Percentiles rank a stretch among this genome's conserved stretches.
Conservation (phyloP, 2,113 vertebrate genomes). For the Laterallus jamaicensis region DNA sequence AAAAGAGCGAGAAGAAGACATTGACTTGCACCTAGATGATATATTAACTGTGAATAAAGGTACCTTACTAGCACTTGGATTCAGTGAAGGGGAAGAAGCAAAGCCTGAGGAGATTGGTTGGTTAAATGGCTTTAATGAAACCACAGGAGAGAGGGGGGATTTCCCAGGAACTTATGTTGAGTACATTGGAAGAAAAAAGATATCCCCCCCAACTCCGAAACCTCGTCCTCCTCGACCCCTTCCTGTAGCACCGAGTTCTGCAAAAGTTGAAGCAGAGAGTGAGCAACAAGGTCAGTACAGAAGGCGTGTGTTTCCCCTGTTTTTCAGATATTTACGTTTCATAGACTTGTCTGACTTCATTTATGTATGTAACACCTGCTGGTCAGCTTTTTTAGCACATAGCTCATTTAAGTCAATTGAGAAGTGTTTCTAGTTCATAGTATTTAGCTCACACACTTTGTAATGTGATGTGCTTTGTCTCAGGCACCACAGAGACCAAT, state of each 20-base stretch:
- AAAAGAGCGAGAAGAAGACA: slow-evolving; percentile 95
- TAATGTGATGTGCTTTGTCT: neutral
- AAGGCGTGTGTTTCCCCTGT: neutral
- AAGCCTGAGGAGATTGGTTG: slow-evolving; percentile 94
- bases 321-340: neutral
- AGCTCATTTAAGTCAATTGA: neutral
- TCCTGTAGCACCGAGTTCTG: slow-evolving; percentile 86
- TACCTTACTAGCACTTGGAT: slow-evolving; percentile 87
- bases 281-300: slow-evolving; percentile 88
- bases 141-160: slow-evolving; percentile 93
- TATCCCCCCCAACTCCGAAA: slow-evolving; percentile 95
- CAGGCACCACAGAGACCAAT: neutral
- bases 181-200: slow-evolving; percentile 92
- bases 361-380: neutral
- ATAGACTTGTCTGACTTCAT: neutral
- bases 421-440: neutral
- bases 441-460: neutral
- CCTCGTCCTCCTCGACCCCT: slow-evolving; percentile 92
- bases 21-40: slow-evolving; percentile 92
- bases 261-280: slow-evolving; percentile 82
- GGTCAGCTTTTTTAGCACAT: neutral
- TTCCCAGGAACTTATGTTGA: slow-evolving; percentile 98
- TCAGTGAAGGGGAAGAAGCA: slow-evolving; percentile 90
- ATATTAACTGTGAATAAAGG: slow-evolving; percentile 92
- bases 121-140: slow-evolving; percentile 96